These are phyloP conservation scores for Hydriomena furcata DNA, from an alignment of 2,888 invertebrate genomes.

Conservation along the genomic window DNA sequence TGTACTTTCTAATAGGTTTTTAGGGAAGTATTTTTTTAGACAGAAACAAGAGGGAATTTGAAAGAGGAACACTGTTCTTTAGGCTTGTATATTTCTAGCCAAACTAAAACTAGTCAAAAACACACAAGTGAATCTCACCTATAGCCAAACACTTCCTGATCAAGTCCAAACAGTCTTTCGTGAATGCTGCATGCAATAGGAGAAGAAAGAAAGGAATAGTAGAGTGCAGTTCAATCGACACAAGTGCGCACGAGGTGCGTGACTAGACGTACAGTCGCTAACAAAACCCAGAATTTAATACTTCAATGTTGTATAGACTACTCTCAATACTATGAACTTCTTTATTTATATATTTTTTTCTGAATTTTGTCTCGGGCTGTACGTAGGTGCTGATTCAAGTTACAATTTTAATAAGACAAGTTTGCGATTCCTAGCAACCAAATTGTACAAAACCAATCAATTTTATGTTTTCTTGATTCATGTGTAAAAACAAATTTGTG, in stretches of 20 bases:
- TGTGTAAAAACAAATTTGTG: too few relatives aligned
- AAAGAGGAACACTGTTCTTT: neutral
- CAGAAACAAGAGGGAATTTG: neutral
- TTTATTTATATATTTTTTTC: neutral
- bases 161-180: conserved; percentile 91
- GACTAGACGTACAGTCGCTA: conserved; percentile 14
- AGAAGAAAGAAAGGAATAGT: conserved; percentile 75
- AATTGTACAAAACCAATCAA: neutral
- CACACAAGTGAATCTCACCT: conserved; percentile 76
- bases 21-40: neutral
- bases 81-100: too few relatives aligned
- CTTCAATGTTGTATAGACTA: neutral
- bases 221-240: conserved; percentile 69
- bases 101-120: conserved; percentile 30
- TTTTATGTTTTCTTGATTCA: neutral
- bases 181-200: conserved; percentile 91
- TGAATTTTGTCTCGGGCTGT: conserved; percentile 3
- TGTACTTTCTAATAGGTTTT: neutral
- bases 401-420: neutral
- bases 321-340: neutral
- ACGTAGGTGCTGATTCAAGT: conserved; percentile 2
- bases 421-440: neutral
- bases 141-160: conserved; percentile 89
- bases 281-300: neutral
- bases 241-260: conserved; percentile 46